A percentile compares a stretch with the other conserved stretches of the same genome.
These are phyloP conservation scores for Phaetusa simplex DNA, from an alignment of 2,113 vertebrate genomes.

Conservation along the genomic window DNA sequence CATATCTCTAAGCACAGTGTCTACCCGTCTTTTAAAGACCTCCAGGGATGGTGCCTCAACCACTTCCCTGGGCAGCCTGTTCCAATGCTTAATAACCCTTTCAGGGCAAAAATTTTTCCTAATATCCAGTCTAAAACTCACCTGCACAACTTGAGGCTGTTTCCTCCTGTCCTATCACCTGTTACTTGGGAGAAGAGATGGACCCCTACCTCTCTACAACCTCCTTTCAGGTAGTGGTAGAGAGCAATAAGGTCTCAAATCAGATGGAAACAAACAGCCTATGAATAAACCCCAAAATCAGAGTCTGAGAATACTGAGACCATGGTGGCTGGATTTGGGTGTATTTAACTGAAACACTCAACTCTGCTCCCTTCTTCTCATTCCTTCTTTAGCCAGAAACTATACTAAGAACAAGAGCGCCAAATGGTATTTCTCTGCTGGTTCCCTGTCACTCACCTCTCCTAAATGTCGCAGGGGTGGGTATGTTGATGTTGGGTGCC, in stretches of 20 bases:
- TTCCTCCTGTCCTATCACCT: no score
- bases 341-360: not conserved
- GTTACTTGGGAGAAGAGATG: no score
- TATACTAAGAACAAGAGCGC: not conserved
- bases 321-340: not conserved
- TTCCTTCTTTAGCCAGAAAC: not conserved
- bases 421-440: not conserved
- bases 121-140: no score
- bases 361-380: not conserved
- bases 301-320: not conserved
- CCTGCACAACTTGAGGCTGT: no score
- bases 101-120: no score
- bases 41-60: no score
- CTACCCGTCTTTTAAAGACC: no score
- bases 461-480: constrained; percentile 77
- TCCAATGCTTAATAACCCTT: no score
- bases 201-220: no score
- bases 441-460: constrained; percentile 74
- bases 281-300: not conserved
- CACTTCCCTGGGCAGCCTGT: no score
- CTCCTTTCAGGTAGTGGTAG: no score
- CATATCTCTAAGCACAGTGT: no score
- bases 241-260: not conserved
- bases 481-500: constrained; percentile 44
- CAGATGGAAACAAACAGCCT: not conserved